Evolutionary conservation across 2,113 vertebrate genomes (phyloP), one percentile per base, ranked within the genome.

Genomic region (Tetrax tetrax): DNA sequence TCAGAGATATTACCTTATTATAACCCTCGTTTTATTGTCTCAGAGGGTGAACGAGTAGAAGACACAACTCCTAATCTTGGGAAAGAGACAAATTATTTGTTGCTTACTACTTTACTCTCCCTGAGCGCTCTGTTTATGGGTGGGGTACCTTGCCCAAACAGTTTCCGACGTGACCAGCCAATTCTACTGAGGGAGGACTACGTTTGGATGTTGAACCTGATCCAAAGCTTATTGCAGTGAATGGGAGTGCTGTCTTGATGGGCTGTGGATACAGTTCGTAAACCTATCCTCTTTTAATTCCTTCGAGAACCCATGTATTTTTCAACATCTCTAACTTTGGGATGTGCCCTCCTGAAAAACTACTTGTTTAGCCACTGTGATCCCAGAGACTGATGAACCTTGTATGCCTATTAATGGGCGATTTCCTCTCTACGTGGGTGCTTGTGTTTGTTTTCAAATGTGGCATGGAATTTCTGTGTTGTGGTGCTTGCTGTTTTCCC

Each of bases 391-490:
- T 77, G 82, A 71, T 60, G 93, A 80, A 76, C 50, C 60, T 91
- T 83, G 69, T 59, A 69, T 92, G 43, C 64, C 57, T 68, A 33
- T 79, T 81, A 91, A 86, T 6, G 27, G 38, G 57, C 35, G 24
- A 85, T 93, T 90, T 92, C 93, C 64, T 82, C n/a, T 72, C 65
- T 90, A 59, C 1, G 17, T 70, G 71, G 85, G 93, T 92, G 76
- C 65, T 69, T 51, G 11, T 47, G 56, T 80, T 95, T 95, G 63
- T 45, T 97, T 97, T 97, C 87, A 96, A 96, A 97, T 0, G 21
- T 96, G 89, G 95, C 92, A 81, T 95, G 75, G 85, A 96, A 90
- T 88, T 85, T 97, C 79, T 85, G 64, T 87, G 88, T 87, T 81
- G 21, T 10, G 5, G 33, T 89, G 66, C 82, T 97, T 97, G 89